Evolutionary conservation across 92 coral and sea anemone species (phyloP).

Genomic region (Actinostola sp.): DNA sequence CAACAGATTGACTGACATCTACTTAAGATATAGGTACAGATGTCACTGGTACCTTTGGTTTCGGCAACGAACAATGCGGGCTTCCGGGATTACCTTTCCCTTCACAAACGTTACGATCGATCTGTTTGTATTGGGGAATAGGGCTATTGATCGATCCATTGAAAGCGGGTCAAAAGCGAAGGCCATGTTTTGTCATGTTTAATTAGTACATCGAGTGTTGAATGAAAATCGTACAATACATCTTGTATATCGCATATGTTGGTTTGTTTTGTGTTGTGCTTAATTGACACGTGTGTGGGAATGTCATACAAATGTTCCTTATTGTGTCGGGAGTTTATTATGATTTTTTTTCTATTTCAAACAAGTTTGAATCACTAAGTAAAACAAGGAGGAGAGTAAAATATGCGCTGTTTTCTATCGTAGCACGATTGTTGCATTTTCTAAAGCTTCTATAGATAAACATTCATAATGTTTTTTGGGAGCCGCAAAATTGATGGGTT

Average conservation of each 20-base stretch:
- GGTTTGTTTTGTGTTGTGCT: background rate
- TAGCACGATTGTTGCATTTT: too few relatives aligned
- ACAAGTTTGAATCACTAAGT: background rate
- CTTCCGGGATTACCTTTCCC: background rate
- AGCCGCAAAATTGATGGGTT: too few relatives aligned
- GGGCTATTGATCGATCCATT: background rate
- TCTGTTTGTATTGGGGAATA: background rate
- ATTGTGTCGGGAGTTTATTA: background rate
- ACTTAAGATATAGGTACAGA: background rate
- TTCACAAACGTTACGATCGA: slow-evolving; percentile 6
- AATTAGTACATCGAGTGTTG: background rate
- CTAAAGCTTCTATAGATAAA: too few relatives aligned
- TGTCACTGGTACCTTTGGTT: background rate
- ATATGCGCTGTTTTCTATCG: too few relatives aligned
- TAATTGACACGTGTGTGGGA: slow-evolving; percentile 4
- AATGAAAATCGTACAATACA: background rate
- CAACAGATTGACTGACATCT: slow-evolving; percentile 4
- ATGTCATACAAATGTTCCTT: background rate
- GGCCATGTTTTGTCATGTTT: background rate
- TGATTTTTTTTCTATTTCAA: background rate
- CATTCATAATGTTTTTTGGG: too few relatives aligned
- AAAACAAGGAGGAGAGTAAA: too few relatives aligned
- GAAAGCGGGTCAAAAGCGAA: slow-evolving; percentile 13
- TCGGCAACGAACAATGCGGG: background rate
- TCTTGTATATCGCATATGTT: background rate